These are phyloP conservation scores for Agonopterix arenella DNA, from an alignment of 2,888 invertebrate species.

Conservation along the genomic window DNA sequence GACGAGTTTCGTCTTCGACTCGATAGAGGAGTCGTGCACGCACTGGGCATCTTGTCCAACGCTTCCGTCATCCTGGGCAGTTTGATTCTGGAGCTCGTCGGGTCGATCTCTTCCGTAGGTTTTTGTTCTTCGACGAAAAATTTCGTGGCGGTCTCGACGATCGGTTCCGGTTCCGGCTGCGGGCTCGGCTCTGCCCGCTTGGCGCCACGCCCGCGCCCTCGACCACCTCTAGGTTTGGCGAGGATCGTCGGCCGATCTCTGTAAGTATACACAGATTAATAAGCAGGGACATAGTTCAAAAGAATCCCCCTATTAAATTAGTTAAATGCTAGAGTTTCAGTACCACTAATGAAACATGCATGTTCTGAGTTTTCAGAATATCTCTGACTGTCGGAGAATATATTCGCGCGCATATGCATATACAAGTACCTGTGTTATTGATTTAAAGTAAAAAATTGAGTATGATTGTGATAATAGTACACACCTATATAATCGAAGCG, in stretches of 20 bases:
- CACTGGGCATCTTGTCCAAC: slow-evolving; percentile 54
- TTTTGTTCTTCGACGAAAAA: slow-evolving; percentile 24
- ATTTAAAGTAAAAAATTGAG: neutral
- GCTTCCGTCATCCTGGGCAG: slow-evolving; percentile 69
- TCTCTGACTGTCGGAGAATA: no score
- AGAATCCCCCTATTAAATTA: no score
- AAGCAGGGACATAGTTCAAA: neutral
- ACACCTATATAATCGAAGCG: slow-evolving; percentile 63
- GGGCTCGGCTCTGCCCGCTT: slow-evolving; percentile 28
- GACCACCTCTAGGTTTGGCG: slow-evolving; percentile 48
- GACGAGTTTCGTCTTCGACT: slow-evolving; percentile 44
- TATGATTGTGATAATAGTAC: slow-evolving; percentile 6
- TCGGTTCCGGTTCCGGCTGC: slow-evolving; percentile 17
- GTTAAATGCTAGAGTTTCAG: no score
- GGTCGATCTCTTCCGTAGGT: slow-evolving; percentile 41
- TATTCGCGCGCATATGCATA: no score
- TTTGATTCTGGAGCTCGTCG: slow-evolving; percentile 63
- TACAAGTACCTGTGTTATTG: no score
- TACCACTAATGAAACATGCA: no score
- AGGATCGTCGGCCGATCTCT: slow-evolving; percentile 59
- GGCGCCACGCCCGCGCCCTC: slow-evolving; percentile 55
- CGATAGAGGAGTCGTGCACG: slow-evolving; percentile 49
- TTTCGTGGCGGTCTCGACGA: slow-evolving; percentile 25
- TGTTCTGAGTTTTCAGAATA: no score
- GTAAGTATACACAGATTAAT: slow-evolving; percentile 17